Conservation (phyloP, 2,888 invertebrate species). For the Amphipyra tragopoginis region DNA sequence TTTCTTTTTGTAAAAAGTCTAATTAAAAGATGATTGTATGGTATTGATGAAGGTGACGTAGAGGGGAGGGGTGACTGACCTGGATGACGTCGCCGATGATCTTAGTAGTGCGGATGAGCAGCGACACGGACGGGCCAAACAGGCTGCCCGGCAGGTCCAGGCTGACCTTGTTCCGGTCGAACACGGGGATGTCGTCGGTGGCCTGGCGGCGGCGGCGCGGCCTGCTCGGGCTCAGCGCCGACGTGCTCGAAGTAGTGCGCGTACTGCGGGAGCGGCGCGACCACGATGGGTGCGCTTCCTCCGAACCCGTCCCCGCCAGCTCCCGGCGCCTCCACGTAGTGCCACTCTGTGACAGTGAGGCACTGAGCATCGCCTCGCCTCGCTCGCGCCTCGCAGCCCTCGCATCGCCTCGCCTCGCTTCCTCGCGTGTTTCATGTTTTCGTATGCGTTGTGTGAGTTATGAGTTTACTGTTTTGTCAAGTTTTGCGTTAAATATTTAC, state of each 20-base stretch:
- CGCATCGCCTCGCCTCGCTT: slow-evolving; percentile 20
- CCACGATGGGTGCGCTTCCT: slow-evolving; percentile 45
- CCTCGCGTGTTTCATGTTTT: slow-evolving; percentile 11
- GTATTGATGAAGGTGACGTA: neutral
- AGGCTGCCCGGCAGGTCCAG: slow-evolving; percentile 91
- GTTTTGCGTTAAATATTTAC: neutral
- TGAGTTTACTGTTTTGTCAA: slow-evolving; percentile 1
- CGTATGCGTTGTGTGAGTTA: slow-evolving; percentile 16
- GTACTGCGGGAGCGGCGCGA: slow-evolving; percentile 48
- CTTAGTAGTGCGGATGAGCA: slow-evolving; percentile 92
- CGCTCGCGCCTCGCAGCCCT: slow-evolving; percentile 40
- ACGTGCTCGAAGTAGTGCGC: slow-evolving; percentile 46
- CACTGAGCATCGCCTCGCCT: slow-evolving; percentile 35
- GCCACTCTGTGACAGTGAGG: slow-evolving; percentile 72
- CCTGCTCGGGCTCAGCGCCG: slow-evolving; percentile 52
- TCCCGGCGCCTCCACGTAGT: slow-evolving; percentile 74
- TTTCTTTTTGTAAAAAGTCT: no score
- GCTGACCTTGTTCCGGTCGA: slow-evolving; percentile 91
- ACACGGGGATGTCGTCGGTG: slow-evolving; percentile 89
- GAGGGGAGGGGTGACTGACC: slow-evolving; percentile 73
- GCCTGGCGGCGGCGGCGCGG: slow-evolving; percentile 55
- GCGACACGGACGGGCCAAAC: slow-evolving; percentile 92
- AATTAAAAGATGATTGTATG: no score
- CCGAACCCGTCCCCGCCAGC: slow-evolving; percentile 44
- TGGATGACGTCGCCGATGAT: slow-evolving; percentile 92